phyloP scores from a whole-genome alignment of 1,140 invertebrate species.

The Drosophila melanogaster region DNA sequence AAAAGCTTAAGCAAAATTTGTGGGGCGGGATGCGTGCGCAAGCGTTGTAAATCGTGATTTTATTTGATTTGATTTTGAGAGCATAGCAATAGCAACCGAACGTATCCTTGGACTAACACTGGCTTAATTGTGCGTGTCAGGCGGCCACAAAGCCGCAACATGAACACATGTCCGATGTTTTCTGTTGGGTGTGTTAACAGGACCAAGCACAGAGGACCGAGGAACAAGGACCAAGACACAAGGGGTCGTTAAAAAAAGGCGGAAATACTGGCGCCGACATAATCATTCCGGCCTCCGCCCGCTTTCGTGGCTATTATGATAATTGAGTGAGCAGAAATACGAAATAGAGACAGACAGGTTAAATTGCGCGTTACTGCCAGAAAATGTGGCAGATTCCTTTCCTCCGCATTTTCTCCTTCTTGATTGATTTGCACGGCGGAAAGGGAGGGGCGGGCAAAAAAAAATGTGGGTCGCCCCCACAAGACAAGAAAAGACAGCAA shows the following conservation, averaged over 20 bases:
- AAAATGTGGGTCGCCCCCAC: not conserved
- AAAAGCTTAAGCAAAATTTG: not conserved
- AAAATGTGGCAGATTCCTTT: constrained; percentile 45
- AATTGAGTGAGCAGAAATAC: constrained; percentile 62
- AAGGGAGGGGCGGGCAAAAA: no score
- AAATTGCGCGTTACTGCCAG: constrained; percentile 73
- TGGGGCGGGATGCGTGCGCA: constrained; percentile 52
- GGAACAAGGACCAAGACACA: not conserved
- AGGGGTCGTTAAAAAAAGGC: constrained; percentile 70
- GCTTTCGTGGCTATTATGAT: constrained; percentile 69
- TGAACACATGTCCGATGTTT: constrained; percentile 49
- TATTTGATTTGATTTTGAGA: constrained; percentile 73
- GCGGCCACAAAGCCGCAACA: constrained; percentile 58
- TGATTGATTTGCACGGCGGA: constrained; percentile 59
- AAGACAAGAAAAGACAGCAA: not conserved
- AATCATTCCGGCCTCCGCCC: constrained; percentile 66
- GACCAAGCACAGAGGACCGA: not conserved
- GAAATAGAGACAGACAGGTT: constrained; percentile 68
- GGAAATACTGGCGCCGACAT: constrained; percentile 82
- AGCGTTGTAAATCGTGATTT: constrained; percentile 71
- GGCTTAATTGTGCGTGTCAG: constrained; percentile 79
- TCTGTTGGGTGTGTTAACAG: constrained; percentile 53
- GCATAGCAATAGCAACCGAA: not conserved
- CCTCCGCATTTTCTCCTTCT: constrained; percentile 23
- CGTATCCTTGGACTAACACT: constrained; percentile 43